Base-by-base conservation (phyloP, 2,888 invertebrate genomes). In the Pilophorus perplexus region DNA sequence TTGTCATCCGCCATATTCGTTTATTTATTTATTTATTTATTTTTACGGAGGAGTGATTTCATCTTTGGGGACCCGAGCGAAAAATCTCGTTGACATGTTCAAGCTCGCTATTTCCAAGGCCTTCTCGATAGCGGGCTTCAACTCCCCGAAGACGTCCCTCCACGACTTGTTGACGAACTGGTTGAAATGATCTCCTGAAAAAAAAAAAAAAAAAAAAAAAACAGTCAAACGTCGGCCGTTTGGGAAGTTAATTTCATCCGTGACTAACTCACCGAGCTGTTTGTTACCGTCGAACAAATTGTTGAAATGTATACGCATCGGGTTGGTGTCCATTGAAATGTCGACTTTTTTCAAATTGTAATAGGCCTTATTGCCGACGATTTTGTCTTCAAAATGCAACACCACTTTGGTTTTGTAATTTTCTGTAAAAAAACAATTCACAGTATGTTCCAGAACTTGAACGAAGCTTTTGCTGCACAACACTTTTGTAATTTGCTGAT, bases 31-130 rank as follows among this genome's bases (percentile, higher is more conserved):
- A n/a, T n/a, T n/a, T n/a, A n/a, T n/a, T 33, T 33, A 8, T 12
- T 33, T 44, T 59, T 42, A 59, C 3, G 42, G 42, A 2, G 40
- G 64, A 10, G 54, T 40, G 12, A 65, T 52, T 27, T 54, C 64
- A 4, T 54, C 33, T 65, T 65, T 52, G 33, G 52, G 57, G 16
- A 76, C 33, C 12, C 33, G 33, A 33, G 33, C 33, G 33, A 33
- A 33, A 33, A 33, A 33, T 12, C 33, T 6, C 6, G 33, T 33
- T 6, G 33, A 6, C 33, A 33, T 8, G 33, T 33, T 12, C 6
- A 12, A 33, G 33, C 33, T 33, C 12, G 33, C 33, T 8, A 6
- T 6, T 33, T 33, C 6, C 6, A 33, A 12, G 12, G 33, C 33
- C 6, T 33, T 6, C 12, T 33, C 33, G 12, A 33, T 33, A 33